Evolutionary conservation across 2,888 invertebrate genomes (phyloP), one percentile per base, ranked within the genome.

Genomic region (Choreutis nemorana): DNA sequence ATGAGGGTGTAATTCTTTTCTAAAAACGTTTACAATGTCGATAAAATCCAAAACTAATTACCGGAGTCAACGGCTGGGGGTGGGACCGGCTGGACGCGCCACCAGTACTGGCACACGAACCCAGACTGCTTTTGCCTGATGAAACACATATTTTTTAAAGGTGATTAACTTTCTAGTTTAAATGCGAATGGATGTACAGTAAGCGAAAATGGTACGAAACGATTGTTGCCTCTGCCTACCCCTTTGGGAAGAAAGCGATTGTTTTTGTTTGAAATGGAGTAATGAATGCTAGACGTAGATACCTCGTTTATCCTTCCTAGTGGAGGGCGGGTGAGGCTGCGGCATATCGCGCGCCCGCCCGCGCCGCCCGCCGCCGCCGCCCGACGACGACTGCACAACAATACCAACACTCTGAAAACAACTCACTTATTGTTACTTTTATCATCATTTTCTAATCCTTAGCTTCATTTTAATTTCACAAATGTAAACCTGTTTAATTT

Each of bases 91-190:
- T 62, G 65, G 78, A 71, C 64, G 72, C 73, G 61, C 75, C 79
- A 48, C 79, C 79, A 56, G 72, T 68, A 54, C 84, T 85, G 53
- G 84, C 85, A 70, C 85, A 85, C 72, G 84, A 86, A 83, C 84
- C 84, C 84, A 83, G 87, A 80, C 77, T 79, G 80, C 61, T 72
- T 75, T 80, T 80, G 50, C 79, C 79, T 78, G 50, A 25, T 31
- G 29, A 39, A 23, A 31, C 4, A 11, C 13, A 11, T 11, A 23
- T 23, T 23, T 10, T 9, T 12, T 31, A 22, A 15, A 27, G 4
- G 21, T 22, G n/a, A 30, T 23, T 5, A 30, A 6, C 13, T 26
- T 15, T 9, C 14, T 6, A 15, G 11, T 23, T 14, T n/a, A 28
- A 29, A 14, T 12, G 14, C 12, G 9, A 23, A 12, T 23, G 15